Evolutionary conservation across 2,113 vertebrate genomes (phyloP), one percentile per base, ranked within the genome.

Genomic region (Jaculus jaculus): DNA sequence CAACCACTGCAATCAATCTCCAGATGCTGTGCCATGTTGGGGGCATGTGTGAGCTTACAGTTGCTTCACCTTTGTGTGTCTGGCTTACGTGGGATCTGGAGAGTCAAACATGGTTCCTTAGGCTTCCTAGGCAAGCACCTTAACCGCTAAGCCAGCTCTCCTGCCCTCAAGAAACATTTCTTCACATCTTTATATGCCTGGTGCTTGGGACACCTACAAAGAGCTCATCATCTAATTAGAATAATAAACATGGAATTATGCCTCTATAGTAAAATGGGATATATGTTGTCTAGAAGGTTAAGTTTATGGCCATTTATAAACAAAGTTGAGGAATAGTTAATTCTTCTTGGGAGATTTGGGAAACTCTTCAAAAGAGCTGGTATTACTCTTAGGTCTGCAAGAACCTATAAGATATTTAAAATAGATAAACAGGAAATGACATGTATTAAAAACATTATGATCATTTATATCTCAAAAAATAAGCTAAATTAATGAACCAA

Each of bases 401-500:
- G 72, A 77, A 4, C 15, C 9, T 72, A 10, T 2, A 42, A 34
- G 12, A 12, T n/a, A 75, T 94, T 92, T 77, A 69, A 2, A 88
- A 39, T 15, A 69, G 8, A 8, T 68, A 39, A 82, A 21, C 42
- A 84, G 7, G 16, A 58, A 88, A 16, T 66, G 69, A 12, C 0
- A 3, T 84, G 18, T 92, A 60, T 47, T 58, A n/a, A 93, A 94
- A 92, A 26, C 54, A 77, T 54, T 81, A 51, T 18, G 73, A 28
- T 80, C 60, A 89, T 80, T 71, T n/a, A n/a, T 87, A 32, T 92
- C 23, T 89, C 85, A 68, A 24, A 6, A 15, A 42, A 47, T 83
- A 94, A 82, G 30, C 78, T 73, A 42, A 89, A 37, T 71, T 42
- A 73, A 78, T 42, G 85, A n/a, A 60, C 9, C 20, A 66, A 79